phyloP scores from a whole-genome alignment of 2,888 invertebrate species.

The Thera obeliscata region DNA sequence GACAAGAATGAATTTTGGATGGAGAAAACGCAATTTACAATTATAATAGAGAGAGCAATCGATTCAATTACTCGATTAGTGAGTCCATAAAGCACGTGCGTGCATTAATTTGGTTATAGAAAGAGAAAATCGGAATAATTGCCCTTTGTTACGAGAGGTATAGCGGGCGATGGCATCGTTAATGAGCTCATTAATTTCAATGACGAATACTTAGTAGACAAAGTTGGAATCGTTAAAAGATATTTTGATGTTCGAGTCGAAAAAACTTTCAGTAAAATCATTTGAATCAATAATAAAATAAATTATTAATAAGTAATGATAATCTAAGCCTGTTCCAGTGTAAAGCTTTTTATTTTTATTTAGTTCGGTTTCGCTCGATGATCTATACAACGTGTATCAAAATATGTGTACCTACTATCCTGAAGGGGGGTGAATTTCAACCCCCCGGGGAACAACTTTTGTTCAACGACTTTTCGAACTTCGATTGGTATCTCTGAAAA shows the following conservation, averaged over 20 bases:
- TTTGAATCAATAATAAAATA: too few species aligned
- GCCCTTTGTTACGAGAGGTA: constrained; percentile 49
- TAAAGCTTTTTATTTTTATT: too few species aligned
- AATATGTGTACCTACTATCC: too few species aligned
- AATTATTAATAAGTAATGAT: too few species aligned
- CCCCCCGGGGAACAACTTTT: too few species aligned
- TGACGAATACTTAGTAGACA: constrained; percentile 40
- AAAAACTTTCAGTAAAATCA: too few species aligned
- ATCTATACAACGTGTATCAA: too few species aligned
- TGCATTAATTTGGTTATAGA: constrained; percentile 70
- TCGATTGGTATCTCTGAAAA: too few species aligned
- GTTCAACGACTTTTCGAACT: too few species aligned
- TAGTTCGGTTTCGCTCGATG: too few species aligned
- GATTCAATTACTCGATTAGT: constrained; percentile 67
- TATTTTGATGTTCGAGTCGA: background rate
- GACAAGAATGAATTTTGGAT: constrained; percentile 46
- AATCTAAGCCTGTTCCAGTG: too few species aligned
- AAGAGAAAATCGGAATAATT: constrained; percentile 73
- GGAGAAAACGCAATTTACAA: constrained; percentile 35
- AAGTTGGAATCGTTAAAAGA: constrained; percentile 6
- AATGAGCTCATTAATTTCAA: constrained; percentile 52
- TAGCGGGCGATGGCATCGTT: constrained; percentile 36
- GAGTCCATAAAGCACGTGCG: constrained; percentile 57
- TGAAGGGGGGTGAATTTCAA: too few species aligned
- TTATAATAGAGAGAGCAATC: constrained; percentile 66